Conservation (phyloP, 2,888 invertebrate genomes). For the Acrobasis suavella region DNA sequence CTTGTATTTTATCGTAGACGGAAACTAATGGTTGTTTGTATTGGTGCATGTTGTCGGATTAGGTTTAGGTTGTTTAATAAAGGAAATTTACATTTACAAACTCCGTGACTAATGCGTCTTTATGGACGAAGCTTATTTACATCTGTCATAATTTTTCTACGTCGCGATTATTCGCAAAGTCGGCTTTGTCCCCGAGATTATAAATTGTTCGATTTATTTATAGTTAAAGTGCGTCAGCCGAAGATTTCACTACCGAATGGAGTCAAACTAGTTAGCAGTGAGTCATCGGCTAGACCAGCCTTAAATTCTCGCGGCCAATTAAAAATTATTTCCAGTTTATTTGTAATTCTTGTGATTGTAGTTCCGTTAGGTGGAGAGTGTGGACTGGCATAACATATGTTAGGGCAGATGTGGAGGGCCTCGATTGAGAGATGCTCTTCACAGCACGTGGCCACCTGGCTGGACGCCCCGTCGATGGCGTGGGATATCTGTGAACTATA, state of each 20-base stretch:
- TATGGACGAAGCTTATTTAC: constrained; percentile 55
- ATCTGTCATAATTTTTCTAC: constrained; percentile 82
- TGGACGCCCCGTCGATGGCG: constrained; percentile 53
- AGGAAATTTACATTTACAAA: constrained; percentile 69
- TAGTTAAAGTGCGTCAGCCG: constrained; percentile 46
- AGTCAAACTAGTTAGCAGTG: constrained; percentile 51
- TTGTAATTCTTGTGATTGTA: constrained; percentile 53
- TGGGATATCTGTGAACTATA: constrained; percentile 7
- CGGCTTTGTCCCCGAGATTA: constrained; percentile 64
- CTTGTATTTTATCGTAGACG: constrained; percentile 50
- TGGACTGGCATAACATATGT: constrained; percentile 60
- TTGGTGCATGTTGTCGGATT: constrained; percentile 54
- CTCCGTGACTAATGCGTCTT: constrained; percentile 68
- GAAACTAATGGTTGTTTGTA: constrained; percentile 52
- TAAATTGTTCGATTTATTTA: constrained; percentile 67
- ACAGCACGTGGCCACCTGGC: constrained; percentile 70
- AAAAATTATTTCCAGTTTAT: constrained; percentile 60
- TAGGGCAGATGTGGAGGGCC: constrained; percentile 51
- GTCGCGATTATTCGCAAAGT: constrained; percentile 76
- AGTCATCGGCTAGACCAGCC: constrained; percentile 52
- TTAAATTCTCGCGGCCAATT: constrained; percentile 57
- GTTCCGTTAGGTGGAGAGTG: constrained; percentile 53
- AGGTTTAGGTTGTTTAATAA: constrained; percentile 60
- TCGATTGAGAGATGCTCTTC: constrained; percentile 50
- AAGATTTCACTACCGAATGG: constrained; percentile 52